Conservation (phyloP, 23 tunicate species). For the Aplidium turbinatum region DNA sequence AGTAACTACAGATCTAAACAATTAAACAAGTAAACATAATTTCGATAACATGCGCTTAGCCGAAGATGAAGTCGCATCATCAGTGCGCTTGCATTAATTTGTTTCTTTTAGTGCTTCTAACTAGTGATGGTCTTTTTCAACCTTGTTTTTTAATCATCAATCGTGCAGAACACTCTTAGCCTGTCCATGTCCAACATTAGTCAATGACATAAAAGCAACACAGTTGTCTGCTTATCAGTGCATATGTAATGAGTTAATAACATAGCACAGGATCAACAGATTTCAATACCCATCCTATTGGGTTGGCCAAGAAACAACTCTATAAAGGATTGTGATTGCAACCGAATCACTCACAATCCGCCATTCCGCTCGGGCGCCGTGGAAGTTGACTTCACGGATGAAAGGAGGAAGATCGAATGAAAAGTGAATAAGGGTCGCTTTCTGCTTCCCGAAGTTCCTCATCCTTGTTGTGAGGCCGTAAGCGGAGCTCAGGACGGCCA, state of each 20-base stretch:
- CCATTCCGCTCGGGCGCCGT: constrained; percentile 35
- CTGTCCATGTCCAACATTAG: not conserved
- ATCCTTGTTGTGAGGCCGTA: constrained; percentile 5
- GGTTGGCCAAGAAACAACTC: too few relatives aligned
- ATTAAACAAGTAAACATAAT: not conserved
- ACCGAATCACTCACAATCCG: constrained; percentile 19
- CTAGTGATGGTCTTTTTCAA: not conserved
- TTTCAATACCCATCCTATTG: too few relatives aligned
- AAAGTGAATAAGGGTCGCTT: constrained; percentile 38
- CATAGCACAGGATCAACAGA: too few relatives aligned
- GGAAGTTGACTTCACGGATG: constrained; percentile 41
- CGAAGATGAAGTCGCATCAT: too few relatives aligned
- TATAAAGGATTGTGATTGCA: too few relatives aligned
- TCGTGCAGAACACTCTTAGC: not conserved
- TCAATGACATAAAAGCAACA: not conserved
- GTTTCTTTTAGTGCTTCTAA: not conserved
- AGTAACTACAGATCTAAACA: not conserved
- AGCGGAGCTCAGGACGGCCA: not conserved
- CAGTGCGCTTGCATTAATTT: too few relatives aligned
- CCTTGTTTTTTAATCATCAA: not conserved
- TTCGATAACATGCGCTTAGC: not conserved
- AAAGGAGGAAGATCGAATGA: constrained; percentile 56
- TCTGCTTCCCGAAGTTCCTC: constrained; percentile 9
- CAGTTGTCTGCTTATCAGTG: not conserved
- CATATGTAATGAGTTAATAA: too few relatives aligned